Conservation (phyloP, 2,797 vertebrate species). For the Aeoliscus strigatus region DNA sequence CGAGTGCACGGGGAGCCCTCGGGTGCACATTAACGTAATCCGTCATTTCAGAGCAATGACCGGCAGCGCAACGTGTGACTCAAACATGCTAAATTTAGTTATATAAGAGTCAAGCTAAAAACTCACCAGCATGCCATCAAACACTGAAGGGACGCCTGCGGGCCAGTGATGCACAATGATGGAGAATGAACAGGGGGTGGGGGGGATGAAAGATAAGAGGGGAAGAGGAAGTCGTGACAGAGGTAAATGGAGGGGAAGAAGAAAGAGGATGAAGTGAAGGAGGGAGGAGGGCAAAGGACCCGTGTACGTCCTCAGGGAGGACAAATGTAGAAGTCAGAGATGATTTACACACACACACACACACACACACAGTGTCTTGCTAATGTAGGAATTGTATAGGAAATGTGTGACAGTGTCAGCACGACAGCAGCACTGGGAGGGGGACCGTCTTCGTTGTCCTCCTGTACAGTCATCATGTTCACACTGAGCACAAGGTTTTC, state of each 20-base stretch:
- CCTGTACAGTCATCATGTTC: no score
- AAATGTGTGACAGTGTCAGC: no score
- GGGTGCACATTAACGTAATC: constrained; percentile 63
- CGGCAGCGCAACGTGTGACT: constrained; percentile 62
- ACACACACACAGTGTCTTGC: constrained; percentile 1
- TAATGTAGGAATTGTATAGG: no score
- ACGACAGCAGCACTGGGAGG: no score
- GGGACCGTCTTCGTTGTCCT: no score
- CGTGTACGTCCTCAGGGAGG: constrained; percentile 7
- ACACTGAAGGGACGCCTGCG: constrained; percentile 56
- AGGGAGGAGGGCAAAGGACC: no score
- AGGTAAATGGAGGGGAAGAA: constrained; percentile 46
- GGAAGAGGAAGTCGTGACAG: constrained; percentile 23
- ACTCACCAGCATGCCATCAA: constrained; percentile 55
- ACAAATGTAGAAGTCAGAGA: constrained; percentile 2
- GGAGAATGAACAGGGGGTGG: constrained; percentile 46
- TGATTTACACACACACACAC: not conserved
- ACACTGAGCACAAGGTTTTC: no score
- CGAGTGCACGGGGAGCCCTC: constrained; percentile 50
- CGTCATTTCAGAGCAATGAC: constrained; percentile 56
- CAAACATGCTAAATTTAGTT: constrained; percentile 63
- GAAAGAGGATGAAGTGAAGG: constrained; percentile 28
- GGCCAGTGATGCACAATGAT: constrained; percentile 52
- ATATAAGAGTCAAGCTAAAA: constrained; percentile 44
- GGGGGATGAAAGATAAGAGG: constrained; percentile 43